Conservation (phyloP, 2,797 vertebrate genomes). For the Coilia nasus region DNA sequence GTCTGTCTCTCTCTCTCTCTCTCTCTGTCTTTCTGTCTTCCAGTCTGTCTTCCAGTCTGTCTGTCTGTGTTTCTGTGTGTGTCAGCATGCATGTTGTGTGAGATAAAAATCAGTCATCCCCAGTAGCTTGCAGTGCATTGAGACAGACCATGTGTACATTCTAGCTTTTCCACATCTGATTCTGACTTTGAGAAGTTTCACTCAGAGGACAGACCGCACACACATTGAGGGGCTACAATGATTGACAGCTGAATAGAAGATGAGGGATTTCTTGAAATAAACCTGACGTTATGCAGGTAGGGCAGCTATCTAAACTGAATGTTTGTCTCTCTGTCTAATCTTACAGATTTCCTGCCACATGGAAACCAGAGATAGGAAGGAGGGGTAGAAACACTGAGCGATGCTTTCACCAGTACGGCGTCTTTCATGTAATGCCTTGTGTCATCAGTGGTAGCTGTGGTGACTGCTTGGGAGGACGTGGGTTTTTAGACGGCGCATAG, state of each 20-base stretch:
- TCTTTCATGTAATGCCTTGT: conserved; percentile 35
- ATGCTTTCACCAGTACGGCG: not conserved
- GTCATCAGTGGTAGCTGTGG: conserved; percentile 24
- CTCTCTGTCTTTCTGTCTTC: not conserved
- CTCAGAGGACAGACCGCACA: conserved; percentile 43
- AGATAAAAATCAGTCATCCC: not conserved
- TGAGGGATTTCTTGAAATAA: conserved; percentile 47
- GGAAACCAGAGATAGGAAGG: not conserved
- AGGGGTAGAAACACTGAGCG: not conserved
- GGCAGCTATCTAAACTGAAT: conserved; percentile 5
- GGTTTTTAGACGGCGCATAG: conserved; percentile 11
- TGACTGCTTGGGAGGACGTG: conserved; percentile 21
- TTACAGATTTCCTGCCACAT: not conserved
- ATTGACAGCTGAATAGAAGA: conserved; percentile 34
- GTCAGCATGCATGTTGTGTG: not conserved
- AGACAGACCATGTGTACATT: conserved; percentile 5
- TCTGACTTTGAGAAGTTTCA: conserved; percentile 40
- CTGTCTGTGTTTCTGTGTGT: not conserved
- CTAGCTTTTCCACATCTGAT: not conserved
- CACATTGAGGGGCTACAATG: conserved; percentile 42
- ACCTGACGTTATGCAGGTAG: conserved; percentile 56
- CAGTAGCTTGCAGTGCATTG: not conserved
- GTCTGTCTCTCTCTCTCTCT: too few relatives aligned
- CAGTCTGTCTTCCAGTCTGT: not conserved
- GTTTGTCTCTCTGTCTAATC: not conserved